Base-by-base conservation (phyloP, 1,140 invertebrate species). In the Eriosoma lanigerum region DNA sequence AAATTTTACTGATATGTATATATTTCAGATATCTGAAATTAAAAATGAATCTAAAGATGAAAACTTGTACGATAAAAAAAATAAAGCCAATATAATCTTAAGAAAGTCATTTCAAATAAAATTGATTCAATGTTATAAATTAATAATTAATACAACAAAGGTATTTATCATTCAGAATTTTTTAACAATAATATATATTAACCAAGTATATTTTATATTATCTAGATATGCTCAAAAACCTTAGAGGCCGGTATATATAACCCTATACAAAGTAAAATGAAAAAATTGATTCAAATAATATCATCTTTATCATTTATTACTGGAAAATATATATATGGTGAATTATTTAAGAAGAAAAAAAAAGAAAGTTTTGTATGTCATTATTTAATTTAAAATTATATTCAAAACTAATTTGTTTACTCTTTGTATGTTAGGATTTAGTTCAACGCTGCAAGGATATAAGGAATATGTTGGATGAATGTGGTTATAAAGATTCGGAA, bases 261-360 rank as follows among this genome's bases (percentile, higher is more conserved):
- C 24, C 54, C 73, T 19, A 46, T 78, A 12, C 73, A 78, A 60
- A 44, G 26, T 76, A 58, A 76, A 76, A 58, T 76, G 54, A 76
- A 60, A 38, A 56, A 24, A 9, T 58, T 76, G 6, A 60, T 76
- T 9, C 50, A 44, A 60, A 58, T 44, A 60, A 76, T 58, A 58
- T 76, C 73, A 17, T 15, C 29, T 60, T 19, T 76, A 76, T 76
- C 73, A 44, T 60, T 76, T 15, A 58, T 12, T 17, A 60, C 73
- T 44, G 32, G 73, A 17, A 76, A 76, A 60, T 76, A 58, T 46
- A 19, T 76, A 17, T 78, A 44, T 78, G 54, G 73, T 12, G 32
- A 78, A 38, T n/a, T 78, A 62, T 78, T 9, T 46, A 62, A 60
- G 4, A 46, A 60, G 17, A 78, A 62, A 48, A 60, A 46, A 13